A percentile compares a stretch with the other conserved stretches of the same genome.
Evolutionary conservation across 2,888 invertebrate species (phyloP).

Genomic region (Tipula confusa): DNA sequence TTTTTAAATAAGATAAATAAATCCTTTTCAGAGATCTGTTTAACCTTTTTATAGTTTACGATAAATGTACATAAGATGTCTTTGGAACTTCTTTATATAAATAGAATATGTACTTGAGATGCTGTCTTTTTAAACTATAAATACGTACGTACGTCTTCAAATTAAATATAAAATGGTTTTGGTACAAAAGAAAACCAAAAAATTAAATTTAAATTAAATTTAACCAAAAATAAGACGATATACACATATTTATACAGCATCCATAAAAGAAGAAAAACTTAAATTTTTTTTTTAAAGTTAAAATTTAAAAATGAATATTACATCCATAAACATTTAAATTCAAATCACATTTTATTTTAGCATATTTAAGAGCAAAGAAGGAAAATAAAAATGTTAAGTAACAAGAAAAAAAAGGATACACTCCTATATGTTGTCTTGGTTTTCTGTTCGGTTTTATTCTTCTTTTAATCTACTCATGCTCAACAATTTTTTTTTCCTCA

Average conservation of each 20-base stretch:
- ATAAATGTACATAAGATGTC: not conserved
- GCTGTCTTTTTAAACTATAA: not conserved
- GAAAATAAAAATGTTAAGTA: not conserved
- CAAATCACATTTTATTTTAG: constrained; percentile 8
- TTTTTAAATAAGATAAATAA: not conserved
- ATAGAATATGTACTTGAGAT: not conserved
- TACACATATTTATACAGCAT: not conserved
- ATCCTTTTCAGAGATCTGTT: not conserved
- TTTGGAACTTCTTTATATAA: not conserved
- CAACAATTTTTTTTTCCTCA: not conserved
- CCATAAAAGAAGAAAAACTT: not conserved
- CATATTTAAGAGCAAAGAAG: not conserved
- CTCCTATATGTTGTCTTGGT: not conserved
- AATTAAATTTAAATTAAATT: not conserved
- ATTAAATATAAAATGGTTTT: not conserved
- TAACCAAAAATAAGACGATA: not conserved
- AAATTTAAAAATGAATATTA: not conserved
- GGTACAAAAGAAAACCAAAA: not conserved
- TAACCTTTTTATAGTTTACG: not conserved
- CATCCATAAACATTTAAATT: not conserved
- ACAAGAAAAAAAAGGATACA: not conserved
- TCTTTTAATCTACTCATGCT: not conserved
- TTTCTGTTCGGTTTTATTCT: not conserved
- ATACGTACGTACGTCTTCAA: not conserved
- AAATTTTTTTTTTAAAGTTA: not conserved